Conservation (phyloP, 2,113 vertebrate species). For the Syngnathus typhle region DNA sequence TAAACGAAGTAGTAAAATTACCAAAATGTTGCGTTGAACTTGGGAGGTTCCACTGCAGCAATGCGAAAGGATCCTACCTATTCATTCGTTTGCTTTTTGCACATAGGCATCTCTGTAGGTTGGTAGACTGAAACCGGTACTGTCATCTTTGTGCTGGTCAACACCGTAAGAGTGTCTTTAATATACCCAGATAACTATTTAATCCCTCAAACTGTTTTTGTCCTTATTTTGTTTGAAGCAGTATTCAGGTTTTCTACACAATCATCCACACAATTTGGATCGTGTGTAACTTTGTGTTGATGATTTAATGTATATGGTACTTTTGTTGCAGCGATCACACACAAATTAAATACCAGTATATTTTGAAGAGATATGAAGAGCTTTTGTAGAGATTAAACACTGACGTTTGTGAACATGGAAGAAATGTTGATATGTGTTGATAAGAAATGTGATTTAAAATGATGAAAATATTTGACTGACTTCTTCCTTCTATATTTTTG, state of each 20-base stretch:
- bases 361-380: too few relatives aligned
- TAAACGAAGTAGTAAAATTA: neutral
- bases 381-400: slow-evolving; percentile 19
- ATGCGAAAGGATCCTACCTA: neutral
- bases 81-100: slow-evolving; percentile 3
- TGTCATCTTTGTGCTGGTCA: neutral
- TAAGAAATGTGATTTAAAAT: slow-evolving; percentile 24
- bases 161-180: neutral
- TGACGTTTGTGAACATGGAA: slow-evolving; percentile 21
- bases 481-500: slow-evolving; percentile 13
- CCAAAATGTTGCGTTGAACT: neutral
- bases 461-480: slow-evolving; percentile 8
- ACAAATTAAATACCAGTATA: slow-evolving; percentile 5
- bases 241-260: slow-evolving; percentile 14
- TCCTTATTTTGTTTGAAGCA: slow-evolving; percentile 10
- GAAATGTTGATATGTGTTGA: slow-evolving; percentile 18
- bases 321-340: neutral
- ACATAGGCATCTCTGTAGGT: neutral
- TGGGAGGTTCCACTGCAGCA: neutral
- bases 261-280: neutral
- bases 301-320: neutral
- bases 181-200: neutral
- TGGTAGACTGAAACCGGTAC: neutral
- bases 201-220: slow-evolving; percentile 10
- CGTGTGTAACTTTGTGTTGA: neutral